phyloP scores from a whole-genome alignment of 2,888 invertebrate genomes.

The Ectropis crepuscularia region DNA sequence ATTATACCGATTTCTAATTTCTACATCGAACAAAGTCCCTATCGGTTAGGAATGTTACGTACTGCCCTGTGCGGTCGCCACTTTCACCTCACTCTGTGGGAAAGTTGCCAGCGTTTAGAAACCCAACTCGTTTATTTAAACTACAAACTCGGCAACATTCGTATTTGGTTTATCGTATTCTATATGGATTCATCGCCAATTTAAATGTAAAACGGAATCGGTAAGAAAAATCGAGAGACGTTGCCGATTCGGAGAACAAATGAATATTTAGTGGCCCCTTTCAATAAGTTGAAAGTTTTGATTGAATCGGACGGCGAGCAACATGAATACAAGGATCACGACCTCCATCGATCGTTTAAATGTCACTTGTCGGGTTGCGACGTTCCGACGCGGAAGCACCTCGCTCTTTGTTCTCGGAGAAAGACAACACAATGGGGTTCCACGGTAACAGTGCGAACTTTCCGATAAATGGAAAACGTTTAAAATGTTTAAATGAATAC shows the following conservation, averaged over 20 bases:
- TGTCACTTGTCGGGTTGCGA: constrained; percentile 75
- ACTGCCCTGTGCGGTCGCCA: constrained; percentile 67
- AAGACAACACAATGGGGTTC: constrained; percentile 71
- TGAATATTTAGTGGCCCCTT: constrained; percentile 34
- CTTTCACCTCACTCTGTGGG: constrained; percentile 78
- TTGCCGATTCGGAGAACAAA: constrained; percentile 13
- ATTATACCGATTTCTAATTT: constrained; percentile 53
- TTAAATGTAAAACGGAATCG: constrained; percentile 24
- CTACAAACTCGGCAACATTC: constrained; percentile 40
- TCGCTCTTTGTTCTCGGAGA: constrained; percentile 68
- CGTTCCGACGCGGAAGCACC: constrained; percentile 75
- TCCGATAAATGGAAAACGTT: constrained; percentile 59
- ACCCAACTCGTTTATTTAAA: constrained; percentile 66
- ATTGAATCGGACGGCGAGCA: constrained; percentile 49
- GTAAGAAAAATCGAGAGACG: constrained; percentile 22
- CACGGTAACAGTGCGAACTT: constrained; percentile 61
- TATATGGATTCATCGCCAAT: constrained; percentile 22
- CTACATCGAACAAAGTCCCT: constrained; percentile 62
- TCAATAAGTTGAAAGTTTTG: constrained; percentile 44
- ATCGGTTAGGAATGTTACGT: constrained; percentile 74
- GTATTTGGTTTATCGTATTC: constrained; percentile 30
- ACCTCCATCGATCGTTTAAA: constrained; percentile 79
- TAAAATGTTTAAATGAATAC: constrained; percentile 49
- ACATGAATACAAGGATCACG: constrained; percentile 62
- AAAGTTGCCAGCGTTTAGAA: constrained; percentile 79